phyloP scores from a whole-genome alignment of 2,888 invertebrate species.

The Gymnocheta viridis region DNA sequence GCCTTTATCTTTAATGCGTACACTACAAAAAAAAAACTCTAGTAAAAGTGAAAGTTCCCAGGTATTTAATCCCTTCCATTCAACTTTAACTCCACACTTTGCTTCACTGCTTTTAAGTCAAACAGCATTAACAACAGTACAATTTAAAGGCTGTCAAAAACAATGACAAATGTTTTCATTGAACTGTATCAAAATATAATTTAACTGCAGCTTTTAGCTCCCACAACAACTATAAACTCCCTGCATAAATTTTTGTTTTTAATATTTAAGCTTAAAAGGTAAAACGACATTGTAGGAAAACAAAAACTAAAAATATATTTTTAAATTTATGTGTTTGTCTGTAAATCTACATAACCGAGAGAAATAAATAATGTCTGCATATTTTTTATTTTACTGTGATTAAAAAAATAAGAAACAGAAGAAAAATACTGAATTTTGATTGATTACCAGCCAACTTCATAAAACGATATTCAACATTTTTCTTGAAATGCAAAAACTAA shows the following conservation, averaged over 20 bases:
- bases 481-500: slow-evolving; percentile 32
- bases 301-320: not conserved
- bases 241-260: slow-evolving; percentile 7
- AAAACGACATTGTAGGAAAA: slow-evolving; percentile 3
- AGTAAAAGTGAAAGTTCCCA: slow-evolving; percentile 66
- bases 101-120: not conserved
- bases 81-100: not conserved
- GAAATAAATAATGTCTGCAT: slow-evolving; percentile 52
- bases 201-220: slow-evolving; percentile 56
- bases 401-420: not conserved
- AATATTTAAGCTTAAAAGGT: slow-evolving; percentile 12
- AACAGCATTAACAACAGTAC: slow-evolving; percentile 35
- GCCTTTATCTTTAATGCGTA: slow-evolving; percentile 62
- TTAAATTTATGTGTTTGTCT: slow-evolving; percentile 16
- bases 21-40: not conserved
- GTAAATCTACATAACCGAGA: slow-evolving; percentile 16
- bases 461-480: slow-evolving; percentile 53
- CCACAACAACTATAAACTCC: slow-evolving; percentile 54
- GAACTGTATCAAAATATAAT: slow-evolving; percentile 58
- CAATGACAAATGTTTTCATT: slow-evolving; percentile 73
- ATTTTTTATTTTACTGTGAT: slow-evolving; percentile 2
- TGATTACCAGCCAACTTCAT: slow-evolving; percentile 69
- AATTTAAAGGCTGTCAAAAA: slow-evolving; percentile 70
- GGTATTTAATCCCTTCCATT: slow-evolving; percentile 16
- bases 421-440: slow-evolving; percentile 61